Evolutionary conservation across 2,888 invertebrate species (phyloP), one percentile per base, ranked within the genome.

Genomic region (Ctena decussata): DNA sequence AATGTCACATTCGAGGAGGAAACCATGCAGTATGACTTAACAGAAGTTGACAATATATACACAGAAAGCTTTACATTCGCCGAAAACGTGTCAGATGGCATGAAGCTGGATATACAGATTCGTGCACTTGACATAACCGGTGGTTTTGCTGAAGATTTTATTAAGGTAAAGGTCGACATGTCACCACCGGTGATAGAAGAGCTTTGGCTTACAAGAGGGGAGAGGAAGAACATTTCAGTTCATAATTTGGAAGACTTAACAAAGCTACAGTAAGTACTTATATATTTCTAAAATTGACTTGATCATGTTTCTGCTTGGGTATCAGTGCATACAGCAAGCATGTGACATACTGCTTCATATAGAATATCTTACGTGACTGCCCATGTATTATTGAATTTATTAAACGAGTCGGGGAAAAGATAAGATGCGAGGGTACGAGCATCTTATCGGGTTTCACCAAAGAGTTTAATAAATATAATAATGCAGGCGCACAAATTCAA

Each of bases 121-220:
- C 41, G 89, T 30, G 85, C 84, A 18, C 75, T 75, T 44, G 90
- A 90, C 75, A 65, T 89, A n/a, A 73, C 82, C 3, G 82, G 70
- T 30, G 72, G 75, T 12, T 85, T 75, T 72, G 79, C 77, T 32
- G 83, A 82, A 27, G 89, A 91, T 37, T 18, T 39, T 15, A 60
- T 85, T 15, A 80, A 76, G 0, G 81, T 91, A 6, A 84, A 86
- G 46, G 60, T 87, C 21, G 91, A 91, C 76, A 75, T 77, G 0
- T 91, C 90, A 15, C 85, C 88, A 27, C 91, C 91, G 1, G 65
- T 87, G 60, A 84, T 89, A 8, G 60, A 77, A 21, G 78, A 89
- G 73, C 72, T 91, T 46, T 89, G 90, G 85, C 76, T 91, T 18
- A 86, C 87, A 12, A 80, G 65, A 15, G 82, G 75, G 2, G 81